Evolutionary conservation across 2,888 invertebrate genomes (phyloP), one percentile per base, ranked within the genome.

Genomic region (Deroplatys truncata): DNA sequence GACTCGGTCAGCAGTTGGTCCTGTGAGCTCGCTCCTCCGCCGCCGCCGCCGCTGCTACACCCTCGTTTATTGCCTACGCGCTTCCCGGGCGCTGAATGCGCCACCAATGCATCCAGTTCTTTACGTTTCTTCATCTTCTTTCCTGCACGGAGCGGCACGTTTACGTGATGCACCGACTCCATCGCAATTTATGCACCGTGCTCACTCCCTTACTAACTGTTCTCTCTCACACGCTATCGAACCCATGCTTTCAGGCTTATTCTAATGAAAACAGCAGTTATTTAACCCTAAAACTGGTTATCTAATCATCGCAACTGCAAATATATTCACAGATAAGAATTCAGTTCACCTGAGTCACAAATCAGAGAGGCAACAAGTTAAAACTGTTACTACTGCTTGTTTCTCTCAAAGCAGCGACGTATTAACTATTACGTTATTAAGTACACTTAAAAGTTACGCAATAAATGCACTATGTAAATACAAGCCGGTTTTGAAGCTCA

Each of bases 111-210:
- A 93, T 97, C 97, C 92, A 97, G 93, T 93, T 97, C 97, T 92
- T 96, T 95, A 91, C 97, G 95, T 93, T 97, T 97, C 92, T 96
- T 94, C 96, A 97, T 97, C 94, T 97, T 97, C 93, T 97, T 97
- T 91, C 95, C 94, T 84, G 94, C 94, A 91, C 95, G 94, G 91
- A 95, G 94, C 93, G 94, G 96, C 93, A 94, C 96, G 93, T 94
- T 96, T 93, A 95, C 96, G 93, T 94, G 95, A 56, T 90, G 90
- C 28, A 94, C 95, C 93, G 94, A 96, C 94, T 95, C 90, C 91
- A 91, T 91, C 28, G 43, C 43, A 43, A 43, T 43, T 43, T 43
- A 43, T 43, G 0, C 31, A 31, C 28, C 29, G 86, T n/a, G 49
- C n/a, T 85, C 20, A 86, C 28, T 20, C 25, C 56, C 87, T 43